Evolutionary conservation across 2,797 vertebrate genomes (phyloP).

Genomic region (Rhodeus uyekii): DNA sequence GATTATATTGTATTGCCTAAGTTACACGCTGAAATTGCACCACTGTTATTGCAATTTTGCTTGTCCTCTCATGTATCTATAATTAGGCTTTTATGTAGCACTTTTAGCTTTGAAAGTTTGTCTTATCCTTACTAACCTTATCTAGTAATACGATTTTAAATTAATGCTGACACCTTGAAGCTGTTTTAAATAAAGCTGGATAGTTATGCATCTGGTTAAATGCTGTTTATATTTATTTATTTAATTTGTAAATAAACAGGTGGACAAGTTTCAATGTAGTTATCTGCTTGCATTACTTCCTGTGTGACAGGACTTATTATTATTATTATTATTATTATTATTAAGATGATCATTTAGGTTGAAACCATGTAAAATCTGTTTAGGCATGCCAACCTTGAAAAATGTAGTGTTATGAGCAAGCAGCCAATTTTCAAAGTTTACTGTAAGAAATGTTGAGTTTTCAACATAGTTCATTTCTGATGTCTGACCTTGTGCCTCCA

Average conservation of each 20-base stretch:
- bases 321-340: too few species aligned
- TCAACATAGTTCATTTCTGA: background rate
- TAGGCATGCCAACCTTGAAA: constrained; percentile 11
- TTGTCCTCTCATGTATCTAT: background rate
- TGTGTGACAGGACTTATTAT: background rate
- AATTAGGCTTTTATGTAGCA: background rate
- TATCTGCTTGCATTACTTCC: background rate
- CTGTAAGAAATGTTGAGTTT: background rate
- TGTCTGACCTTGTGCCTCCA: background rate
- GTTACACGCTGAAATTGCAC: background rate
- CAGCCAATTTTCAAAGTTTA: background rate
- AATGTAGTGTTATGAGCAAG: background rate
- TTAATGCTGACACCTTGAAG: background rate
- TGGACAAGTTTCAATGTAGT: background rate
- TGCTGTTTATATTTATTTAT: background rate
- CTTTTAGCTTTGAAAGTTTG: background rate
- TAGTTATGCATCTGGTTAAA: background rate
- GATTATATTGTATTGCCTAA: background rate
- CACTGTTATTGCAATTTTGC: background rate
- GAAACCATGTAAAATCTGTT: background rate
- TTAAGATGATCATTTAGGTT: background rate
- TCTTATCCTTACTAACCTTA: background rate
- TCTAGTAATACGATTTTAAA: background rate
- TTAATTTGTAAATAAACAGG: background rate
- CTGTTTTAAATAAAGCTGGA: background rate